Conservation (phyloP, 2,797 vertebrate species). For the Lutra lutra region DNA sequence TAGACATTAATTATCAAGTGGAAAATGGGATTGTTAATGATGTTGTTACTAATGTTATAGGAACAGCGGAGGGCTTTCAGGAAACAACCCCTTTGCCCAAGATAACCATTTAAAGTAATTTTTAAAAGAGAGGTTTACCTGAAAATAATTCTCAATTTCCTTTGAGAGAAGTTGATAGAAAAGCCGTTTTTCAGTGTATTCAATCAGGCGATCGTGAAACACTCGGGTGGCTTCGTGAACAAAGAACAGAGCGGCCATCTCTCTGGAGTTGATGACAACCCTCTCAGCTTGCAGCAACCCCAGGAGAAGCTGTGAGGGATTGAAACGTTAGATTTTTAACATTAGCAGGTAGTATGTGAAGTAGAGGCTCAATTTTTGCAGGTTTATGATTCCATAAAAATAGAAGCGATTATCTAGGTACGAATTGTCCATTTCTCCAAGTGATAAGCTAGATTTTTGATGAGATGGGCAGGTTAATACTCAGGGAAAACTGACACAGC, state of each 20-base stretch:
- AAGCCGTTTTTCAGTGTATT: slow-evolving; percentile 71
- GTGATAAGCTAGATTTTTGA: background rate
- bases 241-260: slow-evolving; percentile 74
- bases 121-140: slow-evolving; percentile 67
- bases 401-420: background rate
- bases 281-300: slow-evolving; percentile 84
- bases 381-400: background rate
- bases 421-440: background rate
- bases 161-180: slow-evolving; percentile 82
- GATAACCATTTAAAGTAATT: background rate
- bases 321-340: background rate
- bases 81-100: background rate
- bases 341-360: background rate
- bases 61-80: background rate
- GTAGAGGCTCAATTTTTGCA: background rate
- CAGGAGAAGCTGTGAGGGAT: slow-evolving; percentile 80
- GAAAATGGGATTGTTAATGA: background rate
- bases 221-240: slow-evolving; percentile 83
- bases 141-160: slow-evolving; percentile 81
- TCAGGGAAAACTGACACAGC: background rate
- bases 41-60: background rate
- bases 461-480: background rate
- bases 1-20: background rate
- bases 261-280: slow-evolving; percentile 77
- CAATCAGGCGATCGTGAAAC: slow-evolving; percentile 84